A percentile compares a stretch with the other conserved stretches of the same genome.
Conservation (phyloP, 2,797 vertebrate genomes). For the Ceyx erithaca region DNA sequence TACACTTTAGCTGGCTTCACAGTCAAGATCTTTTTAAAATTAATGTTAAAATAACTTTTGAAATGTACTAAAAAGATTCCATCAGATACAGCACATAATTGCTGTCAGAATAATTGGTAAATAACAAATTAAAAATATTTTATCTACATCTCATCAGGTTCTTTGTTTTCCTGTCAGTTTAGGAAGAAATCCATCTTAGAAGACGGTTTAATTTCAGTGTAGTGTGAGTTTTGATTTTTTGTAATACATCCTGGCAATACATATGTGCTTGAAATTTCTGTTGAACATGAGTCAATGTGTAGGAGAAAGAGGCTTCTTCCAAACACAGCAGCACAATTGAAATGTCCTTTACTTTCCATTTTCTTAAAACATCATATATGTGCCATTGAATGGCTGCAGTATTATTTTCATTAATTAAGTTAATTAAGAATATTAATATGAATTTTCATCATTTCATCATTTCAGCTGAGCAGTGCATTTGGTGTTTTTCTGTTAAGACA, state of each 20-base stretch:
- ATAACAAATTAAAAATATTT: not conserved
- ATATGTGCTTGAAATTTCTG: not conserved
- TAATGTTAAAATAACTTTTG: not conserved
- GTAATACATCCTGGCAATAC: not conserved
- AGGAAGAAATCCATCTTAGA: not conserved
- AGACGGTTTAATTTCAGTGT: not conserved
- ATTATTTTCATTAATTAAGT: not conserved
- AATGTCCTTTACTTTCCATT: not conserved
- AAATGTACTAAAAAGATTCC: not conserved
- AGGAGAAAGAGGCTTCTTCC: not conserved
- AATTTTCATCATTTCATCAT: not conserved
- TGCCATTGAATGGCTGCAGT: not conserved
- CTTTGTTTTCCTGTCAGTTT: not conserved
- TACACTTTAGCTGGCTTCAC: not conserved
- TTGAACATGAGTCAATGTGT: fast-evolving
- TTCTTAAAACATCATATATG: not conserved
- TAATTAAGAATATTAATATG: conserved; percentile 13
- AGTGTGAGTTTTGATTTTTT: not conserved
- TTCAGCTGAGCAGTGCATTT: not conserved
- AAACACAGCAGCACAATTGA: not conserved
- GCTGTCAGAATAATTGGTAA: not conserved
- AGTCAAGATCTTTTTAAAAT: not conserved
- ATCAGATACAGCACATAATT: not conserved
- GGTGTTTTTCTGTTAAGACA: not conserved
- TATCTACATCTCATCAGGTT: not conserved